phyloP scores from a whole-genome alignment of 2,888 invertebrate genomes.

The Labia minor region DNA sequence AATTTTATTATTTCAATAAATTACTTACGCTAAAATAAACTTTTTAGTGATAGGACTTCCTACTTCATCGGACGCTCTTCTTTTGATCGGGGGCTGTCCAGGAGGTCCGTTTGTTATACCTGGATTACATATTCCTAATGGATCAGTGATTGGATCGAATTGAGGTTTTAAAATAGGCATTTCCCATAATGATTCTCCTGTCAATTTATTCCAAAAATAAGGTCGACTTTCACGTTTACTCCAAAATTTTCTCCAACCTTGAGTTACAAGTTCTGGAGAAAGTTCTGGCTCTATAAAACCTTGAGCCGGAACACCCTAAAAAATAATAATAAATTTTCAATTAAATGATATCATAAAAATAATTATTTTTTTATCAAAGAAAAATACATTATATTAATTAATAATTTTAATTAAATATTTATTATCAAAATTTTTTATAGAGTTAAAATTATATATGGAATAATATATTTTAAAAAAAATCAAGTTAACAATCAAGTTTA shows the following conservation, averaged over 20 bases:
- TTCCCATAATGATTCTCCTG: constrained; percentile 96
- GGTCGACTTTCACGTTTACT: constrained; percentile 88
- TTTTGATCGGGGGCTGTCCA: constrained; percentile 51
- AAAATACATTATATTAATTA: constrained; percentile 19
- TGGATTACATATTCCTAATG: constrained; percentile 61
- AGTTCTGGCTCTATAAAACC: constrained; percentile 40
- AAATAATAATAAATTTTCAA: constrained; percentile 21
- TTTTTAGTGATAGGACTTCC: constrained; percentile 70
- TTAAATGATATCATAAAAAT: not conserved
- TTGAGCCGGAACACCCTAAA: constrained; percentile 31
- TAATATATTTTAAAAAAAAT: too few relatives aligned
- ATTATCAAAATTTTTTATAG: too few relatives aligned
- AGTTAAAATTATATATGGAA: too few relatives aligned
- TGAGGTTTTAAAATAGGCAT: constrained; percentile 64
- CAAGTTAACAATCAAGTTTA: too few relatives aligned
- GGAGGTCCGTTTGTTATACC: constrained; percentile 38
- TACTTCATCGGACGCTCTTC: constrained; percentile 67
- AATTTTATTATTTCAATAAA: too few relatives aligned
- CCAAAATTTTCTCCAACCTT: constrained; percentile 96
- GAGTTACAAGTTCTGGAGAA: constrained; percentile 60
- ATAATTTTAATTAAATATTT: too few relatives aligned
- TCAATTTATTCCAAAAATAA: constrained; percentile 93
- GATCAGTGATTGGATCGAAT: constrained; percentile 88
- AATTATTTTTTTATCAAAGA: too few relatives aligned
- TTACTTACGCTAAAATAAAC: constrained; percentile 60